phyloP scores from a whole-genome alignment of 2,797 vertebrate species.

The Jordanella pulchra region DNA sequence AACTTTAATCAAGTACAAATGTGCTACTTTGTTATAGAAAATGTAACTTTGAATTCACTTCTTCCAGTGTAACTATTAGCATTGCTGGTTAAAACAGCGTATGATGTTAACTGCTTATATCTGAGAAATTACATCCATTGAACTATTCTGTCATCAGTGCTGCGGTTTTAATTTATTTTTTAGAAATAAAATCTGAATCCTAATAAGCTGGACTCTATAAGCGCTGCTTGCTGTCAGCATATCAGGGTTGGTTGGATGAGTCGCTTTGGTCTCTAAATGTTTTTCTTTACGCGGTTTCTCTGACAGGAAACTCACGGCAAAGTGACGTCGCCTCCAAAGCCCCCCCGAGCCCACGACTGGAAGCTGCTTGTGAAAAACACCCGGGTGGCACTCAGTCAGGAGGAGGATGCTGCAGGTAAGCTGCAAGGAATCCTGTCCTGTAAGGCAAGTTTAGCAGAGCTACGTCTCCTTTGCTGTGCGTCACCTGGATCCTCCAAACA shows the following conservation, averaged over 20 bases:
- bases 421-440: not conserved
- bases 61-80: no score
- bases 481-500: not conserved
- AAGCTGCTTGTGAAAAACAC: slow-evolving; percentile 92
- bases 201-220: no score
- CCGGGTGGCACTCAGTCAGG: slow-evolving; percentile 68
- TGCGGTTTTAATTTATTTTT: not conserved
- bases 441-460: not conserved
- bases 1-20: no score
- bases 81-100: no score
- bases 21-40: no score
- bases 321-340: slow-evolving; percentile 89
- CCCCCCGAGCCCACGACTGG: slow-evolving; percentile 92
- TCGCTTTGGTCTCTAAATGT: not conserved
- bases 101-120: no score
- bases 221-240: not conserved
- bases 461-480: no score
- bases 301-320: slow-evolving; percentile 75
- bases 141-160: not conserved
- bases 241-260: not conserved
- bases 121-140: not conserved
- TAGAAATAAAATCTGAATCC: no score
- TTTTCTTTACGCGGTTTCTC: slow-evolving; percentile 10
- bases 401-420: slow-evolving; percentile 84
- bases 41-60: no score